Evolutionary conservation across 2,797 vertebrate genomes (phyloP).

Genomic region (Helicolenus hilgendorfi): DNA sequence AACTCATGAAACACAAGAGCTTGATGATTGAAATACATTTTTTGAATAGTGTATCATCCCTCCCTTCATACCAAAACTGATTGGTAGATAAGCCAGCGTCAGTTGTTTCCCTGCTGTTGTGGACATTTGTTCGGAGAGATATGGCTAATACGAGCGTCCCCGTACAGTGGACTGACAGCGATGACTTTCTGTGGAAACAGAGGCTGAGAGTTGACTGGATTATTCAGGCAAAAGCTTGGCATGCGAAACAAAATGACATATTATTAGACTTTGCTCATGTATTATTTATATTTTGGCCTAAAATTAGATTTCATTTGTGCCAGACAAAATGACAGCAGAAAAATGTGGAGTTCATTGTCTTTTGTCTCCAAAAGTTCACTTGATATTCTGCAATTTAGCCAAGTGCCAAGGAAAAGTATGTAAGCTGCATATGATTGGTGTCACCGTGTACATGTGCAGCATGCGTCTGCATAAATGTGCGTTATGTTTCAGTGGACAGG

Average conservation of each 20-base stretch:
- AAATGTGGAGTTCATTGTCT: conserved; percentile 18
- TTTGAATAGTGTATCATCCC: neutral
- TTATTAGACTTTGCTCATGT: conserved; percentile 44
- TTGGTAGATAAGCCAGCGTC: conserved; percentile 3
- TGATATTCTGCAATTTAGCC: conserved; percentile 21
- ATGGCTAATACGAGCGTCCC: neutral
- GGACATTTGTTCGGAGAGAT: conserved; percentile 27
- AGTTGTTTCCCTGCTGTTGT: conserved; percentile 19
- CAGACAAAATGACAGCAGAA: conserved; percentile 13
- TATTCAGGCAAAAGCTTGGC: conserved; percentile 7
- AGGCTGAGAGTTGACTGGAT: neutral
- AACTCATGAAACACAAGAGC: neutral
- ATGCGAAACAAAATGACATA: neutral
- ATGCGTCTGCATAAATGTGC: neutral
- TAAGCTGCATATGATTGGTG: neutral
- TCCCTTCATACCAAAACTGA: conserved; percentile 26
- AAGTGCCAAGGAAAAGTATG: neutral
- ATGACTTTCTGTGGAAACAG: conserved; percentile 3
- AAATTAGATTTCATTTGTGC: conserved; percentile 32
- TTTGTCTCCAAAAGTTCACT: conserved; percentile 21
- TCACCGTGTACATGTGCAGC: neutral
- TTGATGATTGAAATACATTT: conserved; percentile 9
- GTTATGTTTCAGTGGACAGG: neutral
- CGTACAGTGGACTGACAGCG: neutral
- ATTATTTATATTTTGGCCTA: conserved; percentile 41